These are phyloP conservation scores for Hyperoplus lanceolatus DNA, from an alignment of 2,797 vertebrate species.

Conservation along the genomic window DNA sequence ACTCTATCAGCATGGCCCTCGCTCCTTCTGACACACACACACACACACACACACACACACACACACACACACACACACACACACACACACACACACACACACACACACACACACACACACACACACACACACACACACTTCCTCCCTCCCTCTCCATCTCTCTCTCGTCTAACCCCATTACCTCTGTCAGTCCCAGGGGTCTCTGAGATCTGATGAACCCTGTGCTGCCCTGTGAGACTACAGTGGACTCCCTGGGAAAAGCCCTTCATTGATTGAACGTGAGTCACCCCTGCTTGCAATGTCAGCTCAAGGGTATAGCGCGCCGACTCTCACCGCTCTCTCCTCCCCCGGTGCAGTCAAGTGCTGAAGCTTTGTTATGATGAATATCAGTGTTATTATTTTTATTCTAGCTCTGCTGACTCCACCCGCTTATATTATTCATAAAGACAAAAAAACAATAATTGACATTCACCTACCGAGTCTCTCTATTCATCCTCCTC, in stretches of 20 bases:
- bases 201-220: constrained; percentile 77
- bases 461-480: constrained; percentile 56
- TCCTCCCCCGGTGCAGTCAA: constrained; percentile 30
- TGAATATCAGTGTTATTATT: constrained; percentile 60
- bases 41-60: background rate
- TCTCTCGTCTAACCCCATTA: constrained; percentile 75
- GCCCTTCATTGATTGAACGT: constrained; percentile 77
- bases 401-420: constrained; percentile 63
- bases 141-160: constrained; percentile 3
- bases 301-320: constrained; percentile 80
- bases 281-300: constrained; percentile 73
- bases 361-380: constrained; percentile 59
- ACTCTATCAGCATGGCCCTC: constrained; percentile 70
- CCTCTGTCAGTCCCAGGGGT: constrained; percentile 76
- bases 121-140: background rate
- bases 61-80: constrained; percentile 21
- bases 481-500: constrained; percentile 13
- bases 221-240: constrained; percentile 79
- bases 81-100: constrained; percentile 35
- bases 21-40: constrained; percentile 44
- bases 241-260: constrained; percentile 84
- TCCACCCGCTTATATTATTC: constrained; percentile 64
- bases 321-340: constrained; percentile 36
- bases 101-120: background rate
- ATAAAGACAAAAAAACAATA: constrained; percentile 59